A percentile compares a stretch with the other conserved stretches of the same genome.
These are phyloP conservation scores for Megaceryle maxima DNA, from an alignment of 2,113 vertebrate genomes.

Conservation along the genomic window DNA sequence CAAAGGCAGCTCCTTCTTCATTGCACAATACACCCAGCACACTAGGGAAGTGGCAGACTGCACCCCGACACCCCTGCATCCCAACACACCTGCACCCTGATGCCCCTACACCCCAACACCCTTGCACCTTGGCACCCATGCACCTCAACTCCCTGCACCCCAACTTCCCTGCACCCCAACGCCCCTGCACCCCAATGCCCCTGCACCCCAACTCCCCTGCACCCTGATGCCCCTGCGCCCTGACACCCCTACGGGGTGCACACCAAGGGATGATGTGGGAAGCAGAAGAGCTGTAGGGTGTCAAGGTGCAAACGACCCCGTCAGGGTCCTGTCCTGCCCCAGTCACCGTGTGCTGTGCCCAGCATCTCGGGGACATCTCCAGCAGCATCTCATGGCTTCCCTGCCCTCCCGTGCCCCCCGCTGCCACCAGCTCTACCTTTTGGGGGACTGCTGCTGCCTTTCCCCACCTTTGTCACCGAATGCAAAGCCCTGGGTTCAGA, in stretches of 20 bases:
- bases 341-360: rapidly evolving
- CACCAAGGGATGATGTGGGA: rapidly evolving
- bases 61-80: neutral
- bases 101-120: neutral
- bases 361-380: neutral
- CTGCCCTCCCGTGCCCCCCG: rapidly evolving
- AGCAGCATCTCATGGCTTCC: rapidly evolving
- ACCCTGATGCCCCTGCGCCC: too few species aligned
- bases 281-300: neutral
- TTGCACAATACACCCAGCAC: neutral
- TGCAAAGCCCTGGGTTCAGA: neutral
- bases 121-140: neutral
- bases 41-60: neutral
- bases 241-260: too few species aligned
- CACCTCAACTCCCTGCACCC: neutral
- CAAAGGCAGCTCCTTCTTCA: slow-evolving; percentile 49
- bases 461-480: rapidly evolving
- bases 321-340: rapidly evolving
- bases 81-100: rapidly evolving
- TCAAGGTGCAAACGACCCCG: rapidly evolving
- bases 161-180: neutral
- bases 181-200: neutral
- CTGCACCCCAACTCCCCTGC: neutral
- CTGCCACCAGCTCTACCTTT: neutral
- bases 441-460: neutral